phyloP scores from a whole-genome alignment of 2,113 vertebrate species.

The Pachypanchax playfairii region DNA sequence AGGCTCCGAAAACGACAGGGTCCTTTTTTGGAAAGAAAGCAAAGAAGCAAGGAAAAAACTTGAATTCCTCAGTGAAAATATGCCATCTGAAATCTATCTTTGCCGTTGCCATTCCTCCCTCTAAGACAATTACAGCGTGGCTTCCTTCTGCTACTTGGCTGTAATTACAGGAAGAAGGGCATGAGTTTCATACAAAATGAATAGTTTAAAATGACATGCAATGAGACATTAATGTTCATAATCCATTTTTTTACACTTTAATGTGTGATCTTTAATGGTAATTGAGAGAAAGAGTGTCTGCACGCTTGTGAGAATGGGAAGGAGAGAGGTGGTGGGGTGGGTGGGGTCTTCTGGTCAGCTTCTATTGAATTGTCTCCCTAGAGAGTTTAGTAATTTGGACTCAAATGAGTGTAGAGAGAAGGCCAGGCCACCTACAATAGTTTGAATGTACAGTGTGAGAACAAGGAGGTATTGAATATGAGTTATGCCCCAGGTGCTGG shows the following conservation, averaged over 20 bases:
- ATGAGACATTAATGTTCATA: constrained; percentile 66
- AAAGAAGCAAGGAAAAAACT: constrained; percentile 18
- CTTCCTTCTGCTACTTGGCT: constrained; percentile 66
- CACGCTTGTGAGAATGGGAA: constrained; percentile 4
- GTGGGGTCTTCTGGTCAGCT: constrained; percentile 59
- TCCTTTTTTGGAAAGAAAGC: constrained; percentile 63
- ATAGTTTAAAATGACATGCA: constrained; percentile 61
- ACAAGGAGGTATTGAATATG: constrained; percentile 72
- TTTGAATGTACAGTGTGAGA: constrained; percentile 58
- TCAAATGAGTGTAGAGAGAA: constrained; percentile 60
- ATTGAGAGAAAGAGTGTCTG: constrained; percentile 25
- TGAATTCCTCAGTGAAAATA: constrained; percentile 72
- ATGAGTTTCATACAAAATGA: constrained; percentile 65
- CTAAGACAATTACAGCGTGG: constrained; percentile 71
- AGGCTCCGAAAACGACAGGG: constrained; percentile 79
- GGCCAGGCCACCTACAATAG: constrained; percentile 64
- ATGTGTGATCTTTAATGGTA: constrained; percentile 46
- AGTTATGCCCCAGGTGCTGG: constrained; percentile 85
- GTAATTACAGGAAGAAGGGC: constrained; percentile 74
- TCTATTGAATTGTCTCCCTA: constrained; percentile 44
- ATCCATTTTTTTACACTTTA: constrained; percentile 61
- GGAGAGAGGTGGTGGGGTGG: too few species aligned
- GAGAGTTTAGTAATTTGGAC: constrained; percentile 60
- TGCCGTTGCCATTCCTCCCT: constrained; percentile 63
- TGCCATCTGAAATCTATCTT: constrained; percentile 75